Conservation (phyloP, 1,140 invertebrate species). For the Hetaerina americana region DNA sequence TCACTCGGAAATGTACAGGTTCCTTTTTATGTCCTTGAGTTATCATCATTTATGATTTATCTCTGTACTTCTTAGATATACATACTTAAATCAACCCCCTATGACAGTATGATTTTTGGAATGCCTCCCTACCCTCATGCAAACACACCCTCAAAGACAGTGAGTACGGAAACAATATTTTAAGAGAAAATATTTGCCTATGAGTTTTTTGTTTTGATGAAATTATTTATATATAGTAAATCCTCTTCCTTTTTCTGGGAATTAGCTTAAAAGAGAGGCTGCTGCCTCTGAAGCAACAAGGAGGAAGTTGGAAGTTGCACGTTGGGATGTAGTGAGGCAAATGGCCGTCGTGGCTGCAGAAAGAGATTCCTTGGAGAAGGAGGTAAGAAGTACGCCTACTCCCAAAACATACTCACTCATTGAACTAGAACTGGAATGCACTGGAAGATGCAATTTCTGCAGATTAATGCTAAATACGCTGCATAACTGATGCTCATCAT, state of each 20-base stretch:
- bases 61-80: no score
- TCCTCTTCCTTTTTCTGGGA: background rate
- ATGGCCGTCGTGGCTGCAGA: conserved; percentile 43
- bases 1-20: no score
- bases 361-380: conserved; percentile 41
- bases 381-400: conserved; percentile 28
- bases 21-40: no score
- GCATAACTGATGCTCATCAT: background rate
- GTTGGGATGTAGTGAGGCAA: conserved; percentile 42
- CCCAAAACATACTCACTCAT: background rate
- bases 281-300: conserved; percentile 41
- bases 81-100: no score
- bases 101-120: no score
- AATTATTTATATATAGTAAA: no score
- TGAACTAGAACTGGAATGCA: background rate
- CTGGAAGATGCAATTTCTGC: background rate
- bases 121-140: no score
- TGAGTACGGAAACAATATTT: no score
- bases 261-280: conserved; percentile 36
- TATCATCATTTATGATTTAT: no score
- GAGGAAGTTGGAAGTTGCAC: conserved; percentile 38
- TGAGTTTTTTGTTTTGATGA: no score
- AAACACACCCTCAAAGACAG: no score
- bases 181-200: no score
- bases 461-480: background rate